These are phyloP conservation scores for Girardinus metallicus DNA, from an alignment of 2,797 vertebrate genomes.

Conservation along the genomic window DNA sequence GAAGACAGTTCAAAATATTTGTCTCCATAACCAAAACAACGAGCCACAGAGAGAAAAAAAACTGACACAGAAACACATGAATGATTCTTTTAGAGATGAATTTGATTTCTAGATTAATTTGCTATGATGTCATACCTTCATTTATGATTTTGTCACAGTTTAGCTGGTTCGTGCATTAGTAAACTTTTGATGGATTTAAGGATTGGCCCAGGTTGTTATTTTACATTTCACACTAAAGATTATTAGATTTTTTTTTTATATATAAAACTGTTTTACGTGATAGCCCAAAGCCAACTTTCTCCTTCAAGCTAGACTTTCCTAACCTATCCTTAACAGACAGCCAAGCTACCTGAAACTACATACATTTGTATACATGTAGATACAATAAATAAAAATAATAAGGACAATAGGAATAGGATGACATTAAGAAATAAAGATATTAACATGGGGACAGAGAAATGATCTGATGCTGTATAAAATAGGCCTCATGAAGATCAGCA, in stretches of 20 bases:
- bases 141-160: not conserved
- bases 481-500: constrained; percentile 82
- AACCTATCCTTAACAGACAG: not conserved
- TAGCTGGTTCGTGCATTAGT: not conserved
- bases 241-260: not conserved
- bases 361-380: not conserved
- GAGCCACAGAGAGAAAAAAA: not conserved
- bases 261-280: not conserved
- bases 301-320: not conserved
- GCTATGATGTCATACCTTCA: not conserved
- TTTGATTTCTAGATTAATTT: not conserved
- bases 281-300: not conserved
- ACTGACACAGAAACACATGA: not conserved
- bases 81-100: not conserved
- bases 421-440: not conserved
- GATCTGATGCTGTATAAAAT: constrained; percentile 61
- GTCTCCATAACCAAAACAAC: not conserved
- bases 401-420: not conserved
- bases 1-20: not conserved
- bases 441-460: constrained; percentile 67
- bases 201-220: not conserved
- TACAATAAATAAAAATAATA: not conserved
- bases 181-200: not conserved
- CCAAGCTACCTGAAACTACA: not conserved
- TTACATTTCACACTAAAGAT: not conserved